phyloP scores from a whole-genome alignment of 2,797 vertebrate genomes.

The Pitangus sulphuratus region DNA sequence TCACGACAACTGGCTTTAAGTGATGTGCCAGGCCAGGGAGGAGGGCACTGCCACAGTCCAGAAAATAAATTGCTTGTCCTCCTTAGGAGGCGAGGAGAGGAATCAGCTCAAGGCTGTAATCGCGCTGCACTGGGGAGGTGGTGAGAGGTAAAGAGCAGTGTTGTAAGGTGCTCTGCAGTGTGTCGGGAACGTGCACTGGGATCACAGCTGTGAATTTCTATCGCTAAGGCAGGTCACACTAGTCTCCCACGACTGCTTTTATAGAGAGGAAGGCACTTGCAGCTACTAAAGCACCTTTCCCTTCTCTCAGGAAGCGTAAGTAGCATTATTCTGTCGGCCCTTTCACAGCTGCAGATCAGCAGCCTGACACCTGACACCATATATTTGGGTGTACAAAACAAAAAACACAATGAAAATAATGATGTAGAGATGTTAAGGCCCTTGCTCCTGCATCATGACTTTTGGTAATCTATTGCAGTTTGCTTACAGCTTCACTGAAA shows the following conservation, averaged over 20 bases:
- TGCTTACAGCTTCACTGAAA: background rate
- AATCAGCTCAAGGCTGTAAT: background rate
- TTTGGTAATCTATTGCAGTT: background rate
- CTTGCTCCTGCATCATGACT: background rate
- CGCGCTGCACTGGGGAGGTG: rapidly evolving
- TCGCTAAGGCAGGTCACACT: background rate
- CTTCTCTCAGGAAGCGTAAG: background rate
- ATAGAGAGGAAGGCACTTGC: background rate
- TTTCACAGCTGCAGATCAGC: background rate
- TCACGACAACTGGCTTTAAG: background rate
- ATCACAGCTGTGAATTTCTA: rapidly evolving
- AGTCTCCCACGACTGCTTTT: background rate
- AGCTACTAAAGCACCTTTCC: background rate
- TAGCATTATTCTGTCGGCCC: background rate
- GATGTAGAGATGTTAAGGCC: background rate
- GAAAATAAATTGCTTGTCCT: constrained; percentile 19
- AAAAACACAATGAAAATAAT: background rate
- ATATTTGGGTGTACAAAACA: background rate
- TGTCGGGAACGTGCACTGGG: background rate
- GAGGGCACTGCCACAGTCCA: background rate
- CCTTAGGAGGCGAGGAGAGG: background rate
- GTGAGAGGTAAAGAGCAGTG: background rate
- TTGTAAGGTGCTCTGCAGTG: background rate
- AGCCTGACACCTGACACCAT: background rate
- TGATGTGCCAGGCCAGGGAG: constrained; percentile 5